Percentiles rank a stretch among this genome's conserved stretches.
Evolutionary conservation across 1,140 invertebrate species (phyloP).

Genomic region (Zaprionus gabonicus): DNA sequence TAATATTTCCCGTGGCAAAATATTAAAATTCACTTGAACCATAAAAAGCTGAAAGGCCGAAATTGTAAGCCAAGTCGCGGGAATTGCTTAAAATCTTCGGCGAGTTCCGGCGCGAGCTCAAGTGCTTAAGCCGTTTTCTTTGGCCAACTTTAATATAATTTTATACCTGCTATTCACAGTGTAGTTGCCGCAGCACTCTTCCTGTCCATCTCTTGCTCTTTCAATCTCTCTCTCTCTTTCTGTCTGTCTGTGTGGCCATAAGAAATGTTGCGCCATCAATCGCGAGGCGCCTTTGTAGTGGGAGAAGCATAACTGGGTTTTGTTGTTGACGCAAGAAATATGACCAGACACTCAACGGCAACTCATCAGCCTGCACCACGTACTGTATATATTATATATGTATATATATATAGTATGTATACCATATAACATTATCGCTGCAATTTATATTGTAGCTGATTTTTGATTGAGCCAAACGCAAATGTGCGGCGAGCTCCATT

Average conservation of each 20-base stretch:
- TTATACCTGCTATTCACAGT: constrained; percentile 9
- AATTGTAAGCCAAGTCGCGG: background rate
- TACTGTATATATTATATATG: background rate
- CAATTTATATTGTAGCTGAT: constrained; percentile 46
- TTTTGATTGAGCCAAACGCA: constrained; percentile 40
- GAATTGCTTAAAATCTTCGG: background rate
- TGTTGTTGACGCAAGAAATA: constrained; percentile 21
- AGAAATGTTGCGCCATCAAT: constrained; percentile 48
- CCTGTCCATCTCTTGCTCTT: background rate
- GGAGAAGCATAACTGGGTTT: background rate
- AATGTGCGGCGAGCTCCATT: constrained; percentile 13
- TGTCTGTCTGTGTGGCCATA: constrained; percentile 9
- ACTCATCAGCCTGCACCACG: constrained; percentile 39
- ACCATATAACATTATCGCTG: constrained; percentile 47
- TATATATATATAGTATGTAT: background rate
- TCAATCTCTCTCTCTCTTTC: background rate
- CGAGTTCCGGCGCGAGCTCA: background rate
- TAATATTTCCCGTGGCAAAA: background rate
- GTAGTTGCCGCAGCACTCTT: background rate
- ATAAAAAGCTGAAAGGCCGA: background rate
- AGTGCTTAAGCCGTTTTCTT: constrained; percentile 1
- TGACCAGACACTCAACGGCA: constrained; percentile 52
- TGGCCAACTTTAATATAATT: constrained; percentile 14
- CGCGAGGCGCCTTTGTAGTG: constrained; percentile 21
- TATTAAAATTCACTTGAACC: background rate